Conservation (phyloP, 2,113 vertebrate genomes). For the Xenotilapia flavipinnis region DNA sequence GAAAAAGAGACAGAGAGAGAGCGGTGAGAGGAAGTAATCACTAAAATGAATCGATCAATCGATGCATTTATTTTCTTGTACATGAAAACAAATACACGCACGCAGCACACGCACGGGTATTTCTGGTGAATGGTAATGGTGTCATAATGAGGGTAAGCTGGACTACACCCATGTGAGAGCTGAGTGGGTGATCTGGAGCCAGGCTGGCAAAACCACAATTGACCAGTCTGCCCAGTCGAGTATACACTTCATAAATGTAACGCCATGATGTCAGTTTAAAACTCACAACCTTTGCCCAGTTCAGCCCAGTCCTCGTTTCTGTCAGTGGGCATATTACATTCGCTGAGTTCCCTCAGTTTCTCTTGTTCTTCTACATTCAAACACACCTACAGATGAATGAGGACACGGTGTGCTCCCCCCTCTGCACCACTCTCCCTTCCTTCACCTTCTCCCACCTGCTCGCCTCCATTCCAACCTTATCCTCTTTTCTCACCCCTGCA, state of each 20-base stretch:
- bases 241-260: background rate
- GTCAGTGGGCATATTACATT: background rate
- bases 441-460: background rate
- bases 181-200: conserved; percentile 47
- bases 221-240: background rate
- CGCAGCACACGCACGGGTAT: background rate
- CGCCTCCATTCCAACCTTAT: background rate
- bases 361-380: background rate
- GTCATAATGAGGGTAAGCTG: conserved; percentile 49
- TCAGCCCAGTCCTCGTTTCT: background rate
- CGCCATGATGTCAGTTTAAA: background rate
- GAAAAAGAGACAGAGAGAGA: background rate
- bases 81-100: background rate
- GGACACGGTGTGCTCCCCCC: background rate
- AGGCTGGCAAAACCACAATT: background rate
- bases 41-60: background rate
- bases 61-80: background rate
- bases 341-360: background rate
- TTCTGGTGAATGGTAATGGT: conserved; percentile 35
- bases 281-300: background rate
- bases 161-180: conserved; percentile 43
- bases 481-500: conserved; percentile 14
- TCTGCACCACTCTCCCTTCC: background rate
- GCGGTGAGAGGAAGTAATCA: background rate
- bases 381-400: background rate